A percentile compares a stretch with the other conserved stretches of the same genome.
Evolutionary conservation across 2,797 vertebrate species (phyloP).

Genomic region (Thalassophryne amazonica): DNA sequence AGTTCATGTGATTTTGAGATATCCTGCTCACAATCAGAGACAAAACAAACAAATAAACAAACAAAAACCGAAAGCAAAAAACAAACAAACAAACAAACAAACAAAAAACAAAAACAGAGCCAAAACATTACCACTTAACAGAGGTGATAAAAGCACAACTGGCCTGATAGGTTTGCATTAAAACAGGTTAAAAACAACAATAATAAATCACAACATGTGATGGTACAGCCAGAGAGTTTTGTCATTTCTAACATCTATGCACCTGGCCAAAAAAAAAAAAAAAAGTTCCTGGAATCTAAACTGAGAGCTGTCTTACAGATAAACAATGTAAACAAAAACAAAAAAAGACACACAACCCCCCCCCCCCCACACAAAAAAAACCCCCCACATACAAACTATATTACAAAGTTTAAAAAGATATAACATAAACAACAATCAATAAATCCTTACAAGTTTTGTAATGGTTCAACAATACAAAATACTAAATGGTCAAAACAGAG

Average conservation of each 20-base stretch:
- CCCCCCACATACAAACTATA: constrained; percentile 67
- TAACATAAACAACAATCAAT: constrained; percentile 49
- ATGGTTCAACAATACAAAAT: constrained; percentile 61
- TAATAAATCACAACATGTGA: constrained; percentile 63
- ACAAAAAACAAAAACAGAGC: too few relatives aligned
- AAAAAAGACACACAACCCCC: too few relatives aligned
- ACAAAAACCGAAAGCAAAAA: too few relatives aligned
- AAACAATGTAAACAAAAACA: constrained; percentile 66
- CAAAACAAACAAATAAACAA: too few relatives aligned
- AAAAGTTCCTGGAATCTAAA: constrained; percentile 76
- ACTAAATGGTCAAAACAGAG: constrained; percentile 48
- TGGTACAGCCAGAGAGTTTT: constrained; percentile 52
- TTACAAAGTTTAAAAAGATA: constrained; percentile 69
- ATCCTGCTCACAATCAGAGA: too few relatives aligned
- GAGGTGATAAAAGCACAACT: too few relatives aligned
- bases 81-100: too few relatives aligned
- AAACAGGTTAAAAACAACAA: constrained; percentile 28
- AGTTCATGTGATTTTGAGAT: too few relatives aligned
- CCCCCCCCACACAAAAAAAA: constrained; percentile 61
- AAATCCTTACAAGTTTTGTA: constrained; percentile 67
- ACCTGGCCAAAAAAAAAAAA: constrained; percentile 67
- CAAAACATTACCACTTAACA: too few relatives aligned
- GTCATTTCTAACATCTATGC: constrained; percentile 62
- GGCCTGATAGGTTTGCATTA: constrained; percentile 31
- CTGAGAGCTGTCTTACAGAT: constrained; percentile 57